These are phyloP conservation scores for Ophonus ardosiacus DNA, from an alignment of 2,888 invertebrate species.

Conservation along the genomic window DNA sequence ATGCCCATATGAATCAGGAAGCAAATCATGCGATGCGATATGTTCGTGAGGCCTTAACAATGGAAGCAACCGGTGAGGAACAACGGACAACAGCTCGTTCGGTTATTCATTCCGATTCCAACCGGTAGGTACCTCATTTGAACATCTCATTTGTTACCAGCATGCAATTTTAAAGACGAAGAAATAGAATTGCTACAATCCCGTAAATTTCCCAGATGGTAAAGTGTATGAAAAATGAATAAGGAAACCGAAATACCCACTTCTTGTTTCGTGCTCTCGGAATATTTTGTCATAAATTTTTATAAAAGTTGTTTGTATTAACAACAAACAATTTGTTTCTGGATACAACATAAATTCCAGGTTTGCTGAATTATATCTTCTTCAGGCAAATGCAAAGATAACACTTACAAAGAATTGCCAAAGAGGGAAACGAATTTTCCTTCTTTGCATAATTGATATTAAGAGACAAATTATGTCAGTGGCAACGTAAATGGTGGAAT, in stretches of 20 bases:
- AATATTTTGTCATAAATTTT: slow-evolving; percentile 47
- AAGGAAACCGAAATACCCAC: slow-evolving; percentile 50
- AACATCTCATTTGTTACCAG: slow-evolving; percentile 61
- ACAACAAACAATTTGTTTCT: slow-evolving; percentile 38
- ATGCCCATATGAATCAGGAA: slow-evolving; percentile 8
- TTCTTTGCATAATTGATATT: no score
- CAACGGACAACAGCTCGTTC: slow-evolving; percentile 1
- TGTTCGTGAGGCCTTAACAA: background rate
- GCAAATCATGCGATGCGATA: slow-evolving; percentile 10
- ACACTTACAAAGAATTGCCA: no score
- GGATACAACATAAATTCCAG: background rate
- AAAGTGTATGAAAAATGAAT: slow-evolving; percentile 59
- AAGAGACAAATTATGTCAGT: no score
- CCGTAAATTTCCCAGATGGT: slow-evolving; percentile 63
- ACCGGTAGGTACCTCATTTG: slow-evolving; percentile 51
- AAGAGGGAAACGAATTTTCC: no score
- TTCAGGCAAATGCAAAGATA: background rate
- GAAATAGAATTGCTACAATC: slow-evolving; percentile 62
- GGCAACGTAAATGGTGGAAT: no score
- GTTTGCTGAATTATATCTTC: slow-evolving; percentile 9
- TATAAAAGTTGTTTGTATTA: slow-evolving; percentile 45
- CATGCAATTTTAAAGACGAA: slow-evolving; percentile 63
- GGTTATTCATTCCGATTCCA: slow-evolving; percentile 46
- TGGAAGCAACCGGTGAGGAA: background rate
- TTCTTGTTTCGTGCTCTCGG: slow-evolving; percentile 5